Evolutionary conservation across 2,113 vertebrate species (phyloP).

Genomic region (Ammodramus savannarum): DNA sequence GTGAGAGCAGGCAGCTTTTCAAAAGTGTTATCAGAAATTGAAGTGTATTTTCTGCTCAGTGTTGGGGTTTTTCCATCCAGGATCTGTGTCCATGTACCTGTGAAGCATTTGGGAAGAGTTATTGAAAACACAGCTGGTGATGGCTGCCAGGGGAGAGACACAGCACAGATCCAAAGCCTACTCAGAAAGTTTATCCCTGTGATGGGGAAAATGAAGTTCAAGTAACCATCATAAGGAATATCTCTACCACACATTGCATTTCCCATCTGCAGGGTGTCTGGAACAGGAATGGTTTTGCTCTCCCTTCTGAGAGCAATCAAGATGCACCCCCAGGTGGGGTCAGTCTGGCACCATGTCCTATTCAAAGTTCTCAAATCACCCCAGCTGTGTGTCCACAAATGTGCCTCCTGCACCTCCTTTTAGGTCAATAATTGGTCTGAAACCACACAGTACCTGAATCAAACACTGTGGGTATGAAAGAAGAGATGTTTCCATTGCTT

Average conservation of each 20-base stretch:
- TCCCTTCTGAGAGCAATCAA: neutral
- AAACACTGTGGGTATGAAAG: neutral
- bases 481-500: neutral
- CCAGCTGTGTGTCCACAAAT: fast-evolving
- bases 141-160: neutral
- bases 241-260: neutral
- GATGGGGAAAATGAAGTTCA: neutral
- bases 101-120: neutral
- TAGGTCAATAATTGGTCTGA: neutral
- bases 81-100: neutral
- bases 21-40: neutral
- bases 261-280: neutral
- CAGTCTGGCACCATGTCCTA: neutral
- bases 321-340: neutral
- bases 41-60: neutral
- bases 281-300: neutral
- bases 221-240: neutral
- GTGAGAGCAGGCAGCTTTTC: neutral
- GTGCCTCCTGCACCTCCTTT: neutral
- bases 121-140: neutral
- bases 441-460: neutral
- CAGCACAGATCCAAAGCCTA: neutral
- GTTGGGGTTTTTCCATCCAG: neutral
- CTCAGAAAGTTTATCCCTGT: neutral
- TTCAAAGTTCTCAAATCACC: neutral